Percentiles rank a stretch among this genome's conserved stretches.
These are phyloP conservation scores for Pemphredon lugubris DNA, from an alignment of 2,888 invertebrate species.

Conservation along the genomic window DNA sequence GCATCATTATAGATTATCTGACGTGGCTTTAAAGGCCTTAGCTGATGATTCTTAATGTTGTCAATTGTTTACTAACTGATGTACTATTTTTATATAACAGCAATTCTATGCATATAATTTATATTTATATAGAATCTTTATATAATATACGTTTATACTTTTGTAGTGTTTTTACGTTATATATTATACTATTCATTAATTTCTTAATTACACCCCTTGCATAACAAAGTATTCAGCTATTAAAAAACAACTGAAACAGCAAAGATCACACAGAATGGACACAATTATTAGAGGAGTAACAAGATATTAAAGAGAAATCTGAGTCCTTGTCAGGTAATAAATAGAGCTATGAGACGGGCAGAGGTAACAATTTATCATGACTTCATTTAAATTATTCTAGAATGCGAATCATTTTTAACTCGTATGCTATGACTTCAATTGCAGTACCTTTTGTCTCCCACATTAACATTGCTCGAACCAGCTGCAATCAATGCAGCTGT, in stretches of 20 bases:
- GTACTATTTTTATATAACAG: too few species aligned
- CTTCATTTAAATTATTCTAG: too few species aligned
- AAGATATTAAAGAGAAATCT: too few species aligned
- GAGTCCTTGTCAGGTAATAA: too few species aligned
- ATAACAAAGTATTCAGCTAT: slow-evolving; percentile 43
- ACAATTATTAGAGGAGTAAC: too few species aligned
- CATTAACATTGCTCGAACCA: slow-evolving; percentile 7
- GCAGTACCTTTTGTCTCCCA: slow-evolving; percentile 41
- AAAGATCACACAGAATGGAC: neutral
- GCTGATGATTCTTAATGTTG: slow-evolving; percentile 47
- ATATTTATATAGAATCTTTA: too few species aligned
- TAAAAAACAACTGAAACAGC: slow-evolving; percentile 30
- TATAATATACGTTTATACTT: too few species aligned
- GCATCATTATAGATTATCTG: slow-evolving; percentile 84
- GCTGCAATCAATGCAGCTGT: neutral
- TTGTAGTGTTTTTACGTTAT: neutral
- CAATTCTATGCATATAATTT: too few species aligned
- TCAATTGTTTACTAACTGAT: neutral
- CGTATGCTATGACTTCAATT: neutral
- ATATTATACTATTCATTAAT: neutral
- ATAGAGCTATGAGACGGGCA: too few species aligned
- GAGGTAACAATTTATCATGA: too few species aligned
- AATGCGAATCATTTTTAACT: too few species aligned
- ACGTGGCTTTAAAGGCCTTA: slow-evolving; percentile 74
- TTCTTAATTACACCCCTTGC: neutral